Percentiles rank a stretch among this genome's conserved stretches.
Evolutionary conservation across 2,797 vertebrate species (phyloP).

Genomic region (Anguilla anguilla): DNA sequence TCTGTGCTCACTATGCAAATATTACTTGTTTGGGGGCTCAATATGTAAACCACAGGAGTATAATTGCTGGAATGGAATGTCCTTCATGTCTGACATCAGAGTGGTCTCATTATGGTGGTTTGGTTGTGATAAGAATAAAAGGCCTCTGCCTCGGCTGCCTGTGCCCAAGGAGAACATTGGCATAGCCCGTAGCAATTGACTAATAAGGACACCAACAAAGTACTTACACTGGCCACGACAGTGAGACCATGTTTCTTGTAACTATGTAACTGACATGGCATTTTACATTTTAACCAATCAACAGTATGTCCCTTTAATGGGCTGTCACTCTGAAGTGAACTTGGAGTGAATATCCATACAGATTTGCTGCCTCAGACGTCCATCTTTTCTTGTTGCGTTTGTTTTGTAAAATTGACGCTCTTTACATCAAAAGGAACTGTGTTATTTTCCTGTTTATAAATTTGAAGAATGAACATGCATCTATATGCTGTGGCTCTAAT

Average conservation of each 20-base stretch:
- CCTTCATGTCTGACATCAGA: neutral
- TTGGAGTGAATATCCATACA: neutral
- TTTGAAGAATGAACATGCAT: neutral
- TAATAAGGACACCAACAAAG: neutral
- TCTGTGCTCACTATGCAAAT: neutral
- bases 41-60: neutral
- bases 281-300: neutral
- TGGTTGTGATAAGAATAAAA: neutral
- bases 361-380: neutral
- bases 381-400: neutral
- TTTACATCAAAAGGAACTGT: neutral
- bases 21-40: neutral
- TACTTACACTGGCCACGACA: neutral
- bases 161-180: neutral
- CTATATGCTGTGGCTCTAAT: neutral
- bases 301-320: neutral
- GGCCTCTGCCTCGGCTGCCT: neutral
- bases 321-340: neutral
- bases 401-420: neutral
- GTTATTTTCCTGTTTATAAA: neutral
- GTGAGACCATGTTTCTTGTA: neutral
- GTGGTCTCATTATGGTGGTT: neutral
- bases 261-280: neutral
- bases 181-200: neutral
- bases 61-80: conserved; percentile 4